Evolutionary conservation across 2,888 invertebrate genomes (phyloP), one percentile per base, ranked within the genome.

Genomic region (Cynaeus angustus): DNA sequence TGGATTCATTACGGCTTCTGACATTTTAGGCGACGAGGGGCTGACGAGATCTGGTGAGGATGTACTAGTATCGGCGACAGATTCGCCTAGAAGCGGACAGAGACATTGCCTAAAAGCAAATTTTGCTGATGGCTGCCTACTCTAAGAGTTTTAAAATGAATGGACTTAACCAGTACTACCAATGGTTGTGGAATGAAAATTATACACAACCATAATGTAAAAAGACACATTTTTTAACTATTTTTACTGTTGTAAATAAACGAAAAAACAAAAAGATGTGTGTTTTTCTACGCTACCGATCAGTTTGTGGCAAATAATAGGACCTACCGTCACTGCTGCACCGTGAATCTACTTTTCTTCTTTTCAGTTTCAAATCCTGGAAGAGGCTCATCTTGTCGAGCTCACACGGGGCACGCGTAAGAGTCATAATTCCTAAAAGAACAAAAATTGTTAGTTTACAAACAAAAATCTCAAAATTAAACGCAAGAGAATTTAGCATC

Each of bases 311-410:
- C 21, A 21, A 21, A 21, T 21, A 21, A 21, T 21, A 4, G 1
- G 10, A 16, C 91, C 91, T 85, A 92, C 96, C 96, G 92, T 96
- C 96, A 88, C 95, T 95, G 88, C 95, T 95, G 89, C 96, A 95
- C 89, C 97, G 91, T 87, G 97, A 96, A 90, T 96, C 96, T 87
- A 97, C 94, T 91, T 97, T 96, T 89, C 96, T 94, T 89, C 97
- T 92, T 91, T 97, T 97, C 88, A 97, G 90, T 90, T 97, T 97
- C 89, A 97, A 93, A 91, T 97, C 96, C 92, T 97, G 96, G 91
- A 96, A 97, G 89, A 97, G 94, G 94, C 96, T 97, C 96, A 97
- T 97, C 90, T 95, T 95, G 94, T 95, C 95, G 91, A 95, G 94
- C 92, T 95, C 95, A 92, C 95, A 95, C 91, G 95, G 94, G 91